Conservation (phyloP, 1,140 invertebrate genomes). For the Drosophila bipectinata region DNA sequence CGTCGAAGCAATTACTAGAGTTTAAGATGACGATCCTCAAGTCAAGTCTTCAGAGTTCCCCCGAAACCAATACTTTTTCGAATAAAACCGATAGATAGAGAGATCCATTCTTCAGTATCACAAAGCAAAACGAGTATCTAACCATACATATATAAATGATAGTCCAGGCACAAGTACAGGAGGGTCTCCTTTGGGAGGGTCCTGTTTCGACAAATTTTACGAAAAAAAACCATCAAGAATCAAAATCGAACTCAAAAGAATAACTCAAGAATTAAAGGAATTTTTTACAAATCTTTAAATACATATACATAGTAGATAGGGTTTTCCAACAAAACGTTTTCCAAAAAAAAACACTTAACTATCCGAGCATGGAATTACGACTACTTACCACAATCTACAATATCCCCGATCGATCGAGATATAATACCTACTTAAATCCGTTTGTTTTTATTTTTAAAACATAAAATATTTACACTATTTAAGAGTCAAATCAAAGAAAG, state of each 20-base stretch:
- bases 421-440: conserved; percentile 10
- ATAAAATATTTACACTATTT: conserved; percentile 20
- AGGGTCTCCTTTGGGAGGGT: background rate
- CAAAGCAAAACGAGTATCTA: conserved; percentile 61
- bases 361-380: conserved; percentile 31
- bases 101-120: conserved; percentile 61
- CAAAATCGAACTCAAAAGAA: conserved; percentile 52
- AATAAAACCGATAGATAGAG: conserved; percentile 45
- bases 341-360: conserved; percentile 28
- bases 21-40: conserved; percentile 41
- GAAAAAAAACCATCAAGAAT: conserved; percentile 41
- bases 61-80: conserved; percentile 42
- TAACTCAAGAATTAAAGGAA: conserved; percentile 22
- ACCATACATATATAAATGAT: conserved; percentile 47
- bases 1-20: conserved; percentile 78
- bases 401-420: background rate
- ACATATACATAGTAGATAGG: conserved; percentile 34
- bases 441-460: conserved; percentile 40
- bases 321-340: conserved; percentile 18
- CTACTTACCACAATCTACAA: conserved; percentile 23
- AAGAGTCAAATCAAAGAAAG: conserved; percentile 45
- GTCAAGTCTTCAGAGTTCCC: conserved; percentile 26
- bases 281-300: conserved; percentile 50
- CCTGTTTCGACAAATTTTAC: conserved; percentile 43
- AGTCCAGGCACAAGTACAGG: conserved; percentile 45